Evolutionary conservation across 1,140 invertebrate genomes (phyloP).

Genomic region (Dendroctonus ponderosae): DNA sequence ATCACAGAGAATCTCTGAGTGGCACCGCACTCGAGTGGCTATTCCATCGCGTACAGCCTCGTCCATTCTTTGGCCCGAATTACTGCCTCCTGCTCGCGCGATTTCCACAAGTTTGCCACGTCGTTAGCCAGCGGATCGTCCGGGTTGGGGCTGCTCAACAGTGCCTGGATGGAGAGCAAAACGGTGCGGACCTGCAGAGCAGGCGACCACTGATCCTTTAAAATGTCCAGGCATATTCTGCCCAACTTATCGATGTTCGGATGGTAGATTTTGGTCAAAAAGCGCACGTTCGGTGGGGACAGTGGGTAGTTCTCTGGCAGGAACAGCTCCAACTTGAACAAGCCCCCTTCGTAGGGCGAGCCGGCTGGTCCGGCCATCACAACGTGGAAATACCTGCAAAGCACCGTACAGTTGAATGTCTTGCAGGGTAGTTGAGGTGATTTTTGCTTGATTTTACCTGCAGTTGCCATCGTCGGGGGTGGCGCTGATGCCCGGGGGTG

Average conservation of each 20-base stretch:
- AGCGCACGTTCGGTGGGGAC: conserved; percentile 73
- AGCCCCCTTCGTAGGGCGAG: conserved; percentile 73
- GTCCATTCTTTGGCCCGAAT: conserved; percentile 76
- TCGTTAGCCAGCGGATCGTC: conserved; percentile 74
- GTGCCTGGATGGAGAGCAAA: conserved; percentile 74
- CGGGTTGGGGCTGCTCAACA: conserved; percentile 73
- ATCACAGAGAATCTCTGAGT: conserved; percentile 36
- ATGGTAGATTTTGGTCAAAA: conserved; percentile 80
- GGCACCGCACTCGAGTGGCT: conserved; percentile 13
- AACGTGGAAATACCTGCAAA: conserved; percentile 69
- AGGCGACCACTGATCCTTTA: conserved; percentile 83
- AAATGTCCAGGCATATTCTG: conserved; percentile 76
- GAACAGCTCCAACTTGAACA: conserved; percentile 78
- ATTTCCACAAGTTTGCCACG: conserved; percentile 71
- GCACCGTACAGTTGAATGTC: background rate
- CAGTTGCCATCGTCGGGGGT: conserved; percentile 73
- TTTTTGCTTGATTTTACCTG: conserved; percentile 10
- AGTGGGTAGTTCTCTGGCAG: conserved; percentile 79
- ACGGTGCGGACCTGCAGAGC: conserved; percentile 78
- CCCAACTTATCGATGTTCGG: conserved; percentile 81
- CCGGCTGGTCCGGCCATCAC: conserved; percentile 64
- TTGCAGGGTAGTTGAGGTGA: background rate
- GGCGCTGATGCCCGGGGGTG: conserved; percentile 74
- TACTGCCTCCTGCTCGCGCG: conserved; percentile 71
- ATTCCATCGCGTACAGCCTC: conserved; percentile 61